Conservation (phyloP, 1,140 invertebrate species). For the Drusus annulatus region DNA sequence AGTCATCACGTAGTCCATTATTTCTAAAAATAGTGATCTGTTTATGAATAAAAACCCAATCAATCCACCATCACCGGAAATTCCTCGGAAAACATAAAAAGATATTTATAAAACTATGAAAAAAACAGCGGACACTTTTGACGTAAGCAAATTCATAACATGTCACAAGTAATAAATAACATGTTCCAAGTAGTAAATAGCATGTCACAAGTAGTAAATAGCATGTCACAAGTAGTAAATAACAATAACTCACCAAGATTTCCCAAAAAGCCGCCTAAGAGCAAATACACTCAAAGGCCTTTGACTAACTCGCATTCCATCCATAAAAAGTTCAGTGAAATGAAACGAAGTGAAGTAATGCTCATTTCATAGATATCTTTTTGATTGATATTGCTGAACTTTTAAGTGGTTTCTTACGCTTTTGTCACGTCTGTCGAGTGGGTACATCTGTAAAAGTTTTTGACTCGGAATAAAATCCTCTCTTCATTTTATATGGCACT, state of each 20-base stretch:
- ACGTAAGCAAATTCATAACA: not conserved
- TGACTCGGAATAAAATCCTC: not conserved
- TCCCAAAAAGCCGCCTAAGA: not conserved
- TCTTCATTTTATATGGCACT: constrained; percentile 20
- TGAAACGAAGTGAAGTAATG: constrained; percentile 12
- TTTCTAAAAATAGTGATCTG: too few relatives aligned
- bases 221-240: not conserved
- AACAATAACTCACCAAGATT: too few relatives aligned
- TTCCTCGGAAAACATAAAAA: too few relatives aligned
- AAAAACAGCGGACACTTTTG: not conserved
- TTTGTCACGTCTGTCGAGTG: constrained; percentile 23
- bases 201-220: not conserved
- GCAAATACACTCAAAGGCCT: constrained; percentile 4
- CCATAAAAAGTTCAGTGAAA: constrained; percentile 25
- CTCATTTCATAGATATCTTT: constrained; percentile 29
- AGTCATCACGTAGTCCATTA: too few relatives aligned
- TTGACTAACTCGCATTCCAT: not conserved
- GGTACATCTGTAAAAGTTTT: constrained; percentile 30
- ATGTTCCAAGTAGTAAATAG: too few relatives aligned
- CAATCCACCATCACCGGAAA: too few relatives aligned
- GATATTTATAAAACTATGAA: too few relatives aligned
- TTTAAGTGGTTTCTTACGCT: constrained; percentile 23
- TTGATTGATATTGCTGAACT: constrained; percentile 34
- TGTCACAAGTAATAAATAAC: not conserved
- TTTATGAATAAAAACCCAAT: too few relatives aligned